Conservation (phyloP, 2,888 invertebrate genomes). For the Pristionchus mayeri region DNA sequence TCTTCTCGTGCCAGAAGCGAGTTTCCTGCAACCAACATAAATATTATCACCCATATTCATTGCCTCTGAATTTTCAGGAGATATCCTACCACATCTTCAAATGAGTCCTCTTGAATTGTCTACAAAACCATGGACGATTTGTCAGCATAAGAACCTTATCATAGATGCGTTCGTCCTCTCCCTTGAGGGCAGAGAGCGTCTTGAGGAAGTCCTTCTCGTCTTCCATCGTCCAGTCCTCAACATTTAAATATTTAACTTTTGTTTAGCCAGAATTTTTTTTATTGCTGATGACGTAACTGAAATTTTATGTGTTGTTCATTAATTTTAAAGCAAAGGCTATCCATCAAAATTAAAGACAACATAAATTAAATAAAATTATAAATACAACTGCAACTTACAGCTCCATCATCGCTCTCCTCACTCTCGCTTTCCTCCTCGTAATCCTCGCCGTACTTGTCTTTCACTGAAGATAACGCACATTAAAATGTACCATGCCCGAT, state of each 20-base stretch:
- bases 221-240: conserved; percentile 82
- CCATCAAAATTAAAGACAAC: not conserved
- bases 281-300: too few species aligned
- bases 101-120: not conserved
- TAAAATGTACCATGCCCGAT: too few species aligned
- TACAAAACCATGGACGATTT: not conserved
- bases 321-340: too few species aligned
- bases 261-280: too few species aligned
- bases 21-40: conserved; percentile 12
- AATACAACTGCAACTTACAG: conserved; percentile 56
- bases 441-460: conserved; percentile 73
- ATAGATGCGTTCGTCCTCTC: conserved; percentile 91
- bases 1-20: conserved; percentile 74
- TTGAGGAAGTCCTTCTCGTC: conserved; percentile 90
- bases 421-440: conserved; percentile 76
- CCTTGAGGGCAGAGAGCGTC: conserved; percentile 88
- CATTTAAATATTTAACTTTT: conserved; percentile 29
- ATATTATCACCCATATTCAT: not conserved
- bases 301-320: too few species aligned
- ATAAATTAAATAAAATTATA: not conserved
- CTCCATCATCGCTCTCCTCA: conserved; percentile 78
- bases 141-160: conserved; percentile 78
- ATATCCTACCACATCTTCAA: too few species aligned
- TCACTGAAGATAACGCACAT: conserved; percentile 62
- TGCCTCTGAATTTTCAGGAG: too few species aligned